phyloP scores from a whole-genome alignment of 2,888 invertebrate genomes.

The Plebejus anna region DNA sequence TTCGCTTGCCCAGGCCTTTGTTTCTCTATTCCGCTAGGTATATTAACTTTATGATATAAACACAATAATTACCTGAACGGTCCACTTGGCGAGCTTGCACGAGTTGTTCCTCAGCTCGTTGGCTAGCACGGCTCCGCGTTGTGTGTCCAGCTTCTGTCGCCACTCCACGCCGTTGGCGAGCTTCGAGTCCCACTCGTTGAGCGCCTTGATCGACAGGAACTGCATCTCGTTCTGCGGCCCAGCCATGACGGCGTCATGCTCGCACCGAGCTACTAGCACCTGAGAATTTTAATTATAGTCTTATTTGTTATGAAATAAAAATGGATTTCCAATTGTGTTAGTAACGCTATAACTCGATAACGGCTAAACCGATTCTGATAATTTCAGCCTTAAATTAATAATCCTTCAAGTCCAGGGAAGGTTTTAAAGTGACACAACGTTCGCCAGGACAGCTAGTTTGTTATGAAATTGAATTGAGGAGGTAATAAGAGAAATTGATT shows the following conservation, averaged over 20 bases:
- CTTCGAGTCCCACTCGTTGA: constrained; percentile 99
- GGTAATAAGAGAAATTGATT: too few relatives aligned
- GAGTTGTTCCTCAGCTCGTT: constrained; percentile 99
- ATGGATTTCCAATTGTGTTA: too few relatives aligned
- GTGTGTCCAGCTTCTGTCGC: constrained; percentile 98
- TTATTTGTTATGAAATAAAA: too few relatives aligned
- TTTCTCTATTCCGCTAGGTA: too few relatives aligned
- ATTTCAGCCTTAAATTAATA: too few relatives aligned
- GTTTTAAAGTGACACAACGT: too few relatives aligned
- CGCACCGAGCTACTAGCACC: constrained; percentile 94
- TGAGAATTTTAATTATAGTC: constrained; percentile 42
- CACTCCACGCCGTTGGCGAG: constrained; percentile 98
- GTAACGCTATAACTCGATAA: too few relatives aligned
- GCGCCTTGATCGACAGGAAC: constrained; percentile 96
- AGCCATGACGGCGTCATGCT: constrained; percentile 96
- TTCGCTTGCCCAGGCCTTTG: too few relatives aligned
- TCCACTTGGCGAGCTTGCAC: constrained; percentile 99
- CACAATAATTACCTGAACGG: constrained; percentile 83
- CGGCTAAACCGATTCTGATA: too few relatives aligned
- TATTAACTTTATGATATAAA: neutral
- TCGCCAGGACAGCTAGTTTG: too few relatives aligned
- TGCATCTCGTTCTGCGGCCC: constrained; percentile 94
- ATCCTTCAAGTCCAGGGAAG: too few relatives aligned
- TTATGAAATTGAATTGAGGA: too few relatives aligned
- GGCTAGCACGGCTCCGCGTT: constrained; percentile 98